Percentiles rank a stretch among this genome's conserved stretches.
These are phyloP conservation scores for Phylloscopus trochiloides DNA, from an alignment of 2,113 vertebrate genomes.

Conservation along the genomic window DNA sequence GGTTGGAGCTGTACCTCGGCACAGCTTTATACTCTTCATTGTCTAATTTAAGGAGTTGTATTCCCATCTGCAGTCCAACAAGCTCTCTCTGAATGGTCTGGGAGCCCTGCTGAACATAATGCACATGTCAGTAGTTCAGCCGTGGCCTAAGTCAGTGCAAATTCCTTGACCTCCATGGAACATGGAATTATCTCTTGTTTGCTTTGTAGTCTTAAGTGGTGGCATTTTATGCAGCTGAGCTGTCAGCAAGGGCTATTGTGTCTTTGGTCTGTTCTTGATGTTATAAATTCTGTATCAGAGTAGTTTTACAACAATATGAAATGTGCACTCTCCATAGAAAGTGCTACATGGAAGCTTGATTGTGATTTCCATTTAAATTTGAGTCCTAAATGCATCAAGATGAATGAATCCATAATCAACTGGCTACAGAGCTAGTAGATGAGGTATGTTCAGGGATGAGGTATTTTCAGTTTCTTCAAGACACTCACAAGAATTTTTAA, in stretches of 20 bases:
- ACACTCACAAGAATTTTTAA: neutral
- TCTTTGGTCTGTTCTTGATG: neutral
- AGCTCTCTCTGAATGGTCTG: neutral
- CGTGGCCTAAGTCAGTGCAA: neutral
- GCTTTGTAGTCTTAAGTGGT: neutral
- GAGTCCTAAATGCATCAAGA: neutral
- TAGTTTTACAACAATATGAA: neutral
- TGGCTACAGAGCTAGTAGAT: neutral
- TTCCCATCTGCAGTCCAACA: neutral
- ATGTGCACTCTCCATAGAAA: neutral
- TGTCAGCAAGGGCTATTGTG: neutral
- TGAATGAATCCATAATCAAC: neutral
- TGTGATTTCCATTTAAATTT: neutral
- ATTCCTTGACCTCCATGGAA: neutral
- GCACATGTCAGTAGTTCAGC: neutral
- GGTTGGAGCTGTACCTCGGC: neutral
- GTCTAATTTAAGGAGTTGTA: neutral
- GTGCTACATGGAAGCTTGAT: neutral
- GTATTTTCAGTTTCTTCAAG: neutral
- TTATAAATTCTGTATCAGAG: neutral
- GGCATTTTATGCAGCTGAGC: neutral
- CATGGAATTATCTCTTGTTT: neutral
- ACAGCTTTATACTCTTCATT: neutral
- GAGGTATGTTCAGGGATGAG: neutral
- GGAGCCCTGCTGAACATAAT: neutral